Evolutionary conservation across 2,888 invertebrate species (phyloP).

Genomic region (Sesamia inferens): DNA sequence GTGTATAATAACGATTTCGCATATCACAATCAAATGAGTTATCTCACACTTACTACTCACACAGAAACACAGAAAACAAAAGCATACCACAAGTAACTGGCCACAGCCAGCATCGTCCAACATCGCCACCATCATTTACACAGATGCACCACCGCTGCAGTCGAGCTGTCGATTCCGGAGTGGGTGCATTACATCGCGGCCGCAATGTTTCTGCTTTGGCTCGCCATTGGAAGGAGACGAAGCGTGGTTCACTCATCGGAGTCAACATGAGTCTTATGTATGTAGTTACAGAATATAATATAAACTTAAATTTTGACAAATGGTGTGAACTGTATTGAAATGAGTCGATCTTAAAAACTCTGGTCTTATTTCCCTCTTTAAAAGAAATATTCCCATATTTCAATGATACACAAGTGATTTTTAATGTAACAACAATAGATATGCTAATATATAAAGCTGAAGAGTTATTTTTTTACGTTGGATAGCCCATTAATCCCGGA

Average conservation of each 20-base stretch:
- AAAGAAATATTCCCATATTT: neutral
- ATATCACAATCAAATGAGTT: neutral
- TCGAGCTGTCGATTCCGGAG: slow-evolving; percentile 85
- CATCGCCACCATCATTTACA: slow-evolving; percentile 61
- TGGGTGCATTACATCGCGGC: slow-evolving; percentile 87
- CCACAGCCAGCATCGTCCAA: slow-evolving; percentile 61
- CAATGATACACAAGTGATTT: too few species aligned
- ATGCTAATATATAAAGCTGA: too few species aligned
- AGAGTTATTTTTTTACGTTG: too few species aligned
- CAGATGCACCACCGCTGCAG: slow-evolving; percentile 87
- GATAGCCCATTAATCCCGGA: too few species aligned
- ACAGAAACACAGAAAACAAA: slow-evolving; percentile 36
- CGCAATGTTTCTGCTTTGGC: slow-evolving; percentile 83
- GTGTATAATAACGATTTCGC: neutral
- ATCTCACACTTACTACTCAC: slow-evolving; percentile 15
- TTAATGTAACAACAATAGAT: too few species aligned
- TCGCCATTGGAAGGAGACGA: slow-evolving; percentile 80
- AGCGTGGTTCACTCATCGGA: slow-evolving; percentile 77
- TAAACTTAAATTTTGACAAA: neutral
- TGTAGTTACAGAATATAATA: slow-evolving; percentile 59
- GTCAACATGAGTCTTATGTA: slow-evolving; percentile 78
- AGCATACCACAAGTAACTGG: slow-evolving; percentile 75
- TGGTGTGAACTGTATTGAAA: neutral
- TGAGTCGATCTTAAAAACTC: neutral
- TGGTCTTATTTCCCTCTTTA: neutral